Base-by-base conservation (phyloP, 2,113 vertebrate species). In the Podarcis cretensis region DNA sequence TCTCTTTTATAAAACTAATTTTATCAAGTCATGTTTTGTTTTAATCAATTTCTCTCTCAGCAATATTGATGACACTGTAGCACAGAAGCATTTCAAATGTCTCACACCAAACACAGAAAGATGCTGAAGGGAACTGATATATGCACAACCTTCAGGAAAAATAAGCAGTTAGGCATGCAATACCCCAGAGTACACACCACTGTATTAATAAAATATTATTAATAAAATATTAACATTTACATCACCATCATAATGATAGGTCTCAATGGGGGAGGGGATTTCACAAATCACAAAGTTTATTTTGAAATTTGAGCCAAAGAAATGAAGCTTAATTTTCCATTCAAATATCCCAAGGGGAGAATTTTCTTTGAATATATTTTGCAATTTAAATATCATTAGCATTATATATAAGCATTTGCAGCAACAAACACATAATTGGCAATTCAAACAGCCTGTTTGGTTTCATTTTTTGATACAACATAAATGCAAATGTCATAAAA, bases 381-480 rank as follows among this genome's bases (percentile, higher is more conserved):
- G 78, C 84, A 92, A 92, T 95, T 93, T 92, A 92, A 95, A 92
- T 95, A 92, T 92, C 94, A 94, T 94, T 95, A 92, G n/a, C 63
- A 88, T 66, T 69, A 77, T 89, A 91, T 89, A 66, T 94, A 94
- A 93, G 78, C 84, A 80, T 91, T 90, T 95, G 43, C 63, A 91
- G 86, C 82, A 93, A 86, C 90, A 93, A 93, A 91, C 81, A 91
- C 0, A 0, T 88, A 92, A 94, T 1, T 87, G 93, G 87, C 35
- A 90, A 92, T 92, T 91, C 84, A 93, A 89, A 91, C 84, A 48
- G 59, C 59, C 84, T 81, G 69, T 81, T 92, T 87, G 35, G 90
- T 93, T 91, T 92, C 32, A 74, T 89, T 92, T 87, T 48, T 54
- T 92, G 94, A 35, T 90, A 75, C 68, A 84, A 13, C 0, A 0